These are phyloP conservation scores for Bufo bufo DNA, from an alignment of 2,113 vertebrate species.

Conservation along the genomic window DNA sequence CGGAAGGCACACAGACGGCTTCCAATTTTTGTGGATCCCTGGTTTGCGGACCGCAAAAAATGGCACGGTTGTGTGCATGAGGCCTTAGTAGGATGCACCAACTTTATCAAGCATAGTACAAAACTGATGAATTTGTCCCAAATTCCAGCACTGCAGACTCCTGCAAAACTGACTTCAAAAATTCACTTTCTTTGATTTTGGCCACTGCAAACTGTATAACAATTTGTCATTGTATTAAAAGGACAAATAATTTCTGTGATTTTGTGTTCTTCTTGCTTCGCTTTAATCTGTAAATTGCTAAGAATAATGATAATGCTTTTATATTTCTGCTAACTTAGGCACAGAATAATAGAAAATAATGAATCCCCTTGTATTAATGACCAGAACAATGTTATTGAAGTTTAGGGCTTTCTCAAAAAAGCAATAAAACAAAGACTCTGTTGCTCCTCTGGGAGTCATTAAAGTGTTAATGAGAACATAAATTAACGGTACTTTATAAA, in stretches of 20 bases:
- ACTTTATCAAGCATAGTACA: too few relatives aligned
- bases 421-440: conserved; percentile 46
- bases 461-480: conserved; percentile 56
- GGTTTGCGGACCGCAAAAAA: too few relatives aligned
- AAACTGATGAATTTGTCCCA: too few relatives aligned
- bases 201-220: too few relatives aligned
- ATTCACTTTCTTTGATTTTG: too few relatives aligned
- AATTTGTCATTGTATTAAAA: background rate
- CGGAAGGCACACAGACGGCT: too few relatives aligned
- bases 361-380: conserved; percentile 39
- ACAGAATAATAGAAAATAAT: conserved; percentile 33
- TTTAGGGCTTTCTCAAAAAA: conserved; percentile 46
- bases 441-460: conserved; percentile 43
- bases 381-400: conserved; percentile 49
- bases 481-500: conserved; percentile 56
- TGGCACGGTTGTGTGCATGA: too few relatives aligned
- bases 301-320: background rate
- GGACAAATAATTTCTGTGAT: background rate
- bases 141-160: too few relatives aligned
- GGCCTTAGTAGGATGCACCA: too few relatives aligned
- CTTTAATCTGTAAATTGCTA: background rate
- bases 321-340: conserved; percentile 10
- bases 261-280: background rate
- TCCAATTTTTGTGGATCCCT: too few relatives aligned
- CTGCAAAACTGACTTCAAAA: too few relatives aligned